Evolutionary conservation across 2,797 vertebrate genomes (phyloP).

Genomic region (Agapornis canus): DNA sequence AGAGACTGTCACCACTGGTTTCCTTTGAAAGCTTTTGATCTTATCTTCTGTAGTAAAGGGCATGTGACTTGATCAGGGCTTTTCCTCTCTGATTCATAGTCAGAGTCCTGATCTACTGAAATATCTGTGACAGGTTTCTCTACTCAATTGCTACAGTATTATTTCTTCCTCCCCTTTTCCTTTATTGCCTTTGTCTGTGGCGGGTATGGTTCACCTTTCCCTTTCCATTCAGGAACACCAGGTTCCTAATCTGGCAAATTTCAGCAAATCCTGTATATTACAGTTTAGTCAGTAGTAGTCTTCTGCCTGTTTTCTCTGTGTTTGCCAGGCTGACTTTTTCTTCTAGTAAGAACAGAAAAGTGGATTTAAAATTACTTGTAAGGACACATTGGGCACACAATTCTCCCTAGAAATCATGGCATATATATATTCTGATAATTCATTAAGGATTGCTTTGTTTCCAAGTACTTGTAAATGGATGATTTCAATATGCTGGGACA

Average conservation of each 20-base stretch:
- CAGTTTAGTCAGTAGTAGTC: background rate
- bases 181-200: background rate
- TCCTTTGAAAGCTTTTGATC: slow-evolving; percentile 75
- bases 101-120: slow-evolving; percentile 20
- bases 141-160: background rate
- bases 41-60: slow-evolving; percentile 67
- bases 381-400: fast-evolving
- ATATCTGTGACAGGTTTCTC: background rate
- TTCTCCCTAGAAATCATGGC: background rate
- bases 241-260: background rate
- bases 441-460: background rate
- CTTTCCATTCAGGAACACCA: background rate
- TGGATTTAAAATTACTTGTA: background rate
- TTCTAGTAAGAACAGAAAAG: background rate
- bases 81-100: background rate
- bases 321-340: background rate
- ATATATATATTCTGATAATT: background rate
- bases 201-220: background rate
- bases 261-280: background rate
- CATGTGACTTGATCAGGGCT: slow-evolving; percentile 30
- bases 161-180: background rate
- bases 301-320: background rate
- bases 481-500: background rate
- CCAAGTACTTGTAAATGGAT: background rate
- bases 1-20: slow-evolving; percentile 74